These are phyloP conservation scores for Cotesia chilonis DNA, from an alignment of 1,140 invertebrate genomes.

Conservation along the genomic window DNA sequence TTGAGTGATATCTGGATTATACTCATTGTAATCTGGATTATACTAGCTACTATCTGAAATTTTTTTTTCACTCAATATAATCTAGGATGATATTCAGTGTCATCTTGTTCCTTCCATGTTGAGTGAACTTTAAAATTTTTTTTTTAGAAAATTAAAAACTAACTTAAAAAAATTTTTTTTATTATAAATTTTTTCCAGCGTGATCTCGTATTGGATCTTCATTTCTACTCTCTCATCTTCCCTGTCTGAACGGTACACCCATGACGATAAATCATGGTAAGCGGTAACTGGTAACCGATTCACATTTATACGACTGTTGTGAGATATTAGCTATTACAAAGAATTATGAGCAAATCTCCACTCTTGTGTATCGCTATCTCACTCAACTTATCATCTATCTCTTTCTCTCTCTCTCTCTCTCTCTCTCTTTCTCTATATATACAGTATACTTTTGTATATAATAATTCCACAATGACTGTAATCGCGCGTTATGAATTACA, in stretches of 20 bases:
- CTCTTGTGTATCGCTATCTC: conserved; percentile 40
- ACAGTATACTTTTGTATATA: conserved; percentile 17
- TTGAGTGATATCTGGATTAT: too few relatives aligned
- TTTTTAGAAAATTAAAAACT: too few relatives aligned
- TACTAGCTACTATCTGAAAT: too few relatives aligned
- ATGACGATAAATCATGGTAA: conserved; percentile 60
- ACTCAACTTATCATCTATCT: conserved; percentile 27
- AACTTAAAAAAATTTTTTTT: too few relatives aligned
- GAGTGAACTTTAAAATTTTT: too few relatives aligned
- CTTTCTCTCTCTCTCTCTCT: conserved; percentile 22
- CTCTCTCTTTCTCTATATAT: conserved; percentile 18
- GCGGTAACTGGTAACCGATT: conserved; percentile 63
- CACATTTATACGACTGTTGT: conserved; percentile 59
- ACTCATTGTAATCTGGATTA: too few relatives aligned
- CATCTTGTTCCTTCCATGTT: too few relatives aligned
- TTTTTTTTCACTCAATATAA: too few relatives aligned
- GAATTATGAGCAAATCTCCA: conserved; percentile 54
- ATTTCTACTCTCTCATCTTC: conserved; percentile 29
- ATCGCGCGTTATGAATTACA: conserved; percentile 49
- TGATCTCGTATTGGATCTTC: too few relatives aligned
- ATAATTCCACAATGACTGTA: conserved; percentile 41
- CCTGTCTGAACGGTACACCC: conserved; percentile 29
- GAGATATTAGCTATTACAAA: conserved; percentile 62
- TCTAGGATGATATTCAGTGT: too few relatives aligned
- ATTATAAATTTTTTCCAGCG: too few relatives aligned